Evolutionary conservation across 2,797 vertebrate genomes (phyloP), one percentile per base, ranked within the genome.

Genomic region (Potorous gilbertii): DNA sequence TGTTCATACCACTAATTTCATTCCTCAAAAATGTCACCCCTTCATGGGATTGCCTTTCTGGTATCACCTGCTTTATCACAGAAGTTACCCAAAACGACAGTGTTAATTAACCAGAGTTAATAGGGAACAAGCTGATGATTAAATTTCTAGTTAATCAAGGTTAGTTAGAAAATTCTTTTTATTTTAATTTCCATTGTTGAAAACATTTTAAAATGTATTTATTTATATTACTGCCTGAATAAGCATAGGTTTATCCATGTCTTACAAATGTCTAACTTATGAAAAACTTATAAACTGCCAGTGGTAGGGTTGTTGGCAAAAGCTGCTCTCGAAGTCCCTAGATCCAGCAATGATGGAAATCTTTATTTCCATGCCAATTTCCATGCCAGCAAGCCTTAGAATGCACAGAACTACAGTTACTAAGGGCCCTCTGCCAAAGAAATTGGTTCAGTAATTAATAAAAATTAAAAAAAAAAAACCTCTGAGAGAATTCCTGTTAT

Each of bases 131-230:
- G 81, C 24, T 93, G 55, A 92, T 91, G 34, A n/a, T 92, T 92
- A 87, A 92, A 95, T 92, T 46, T 54, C 50, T 55, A 93, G 24
- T 93, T 57, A 93, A 91, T 90, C 40, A 52, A 13, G 31, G 59
- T 14, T 81, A 95, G 55, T 59, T 93, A 40, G 13, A 94, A 55
- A 46, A 46, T 90, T 91, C 81, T 21, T 81, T 92, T 95, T 90
- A 91, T 89, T 89, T 56, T 4, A 29, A 57, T 27, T 81, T 92
- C 59, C 90, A 50, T 55, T 54, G 66, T 29, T 91, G 6, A 91
- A 40, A 27, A 89, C 59, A 62, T 62, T n/a, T 27, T 66, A n/a
- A 66, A 66, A 66, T 62, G 59, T 62, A 62, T 62, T n/a, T 66
- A n/a, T n/a, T 34, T 62, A 62, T 31, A 62, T 34, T 66, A 5